phyloP scores from a whole-genome alignment of 2,113 vertebrate species.

The Clarias magur region DNA sequence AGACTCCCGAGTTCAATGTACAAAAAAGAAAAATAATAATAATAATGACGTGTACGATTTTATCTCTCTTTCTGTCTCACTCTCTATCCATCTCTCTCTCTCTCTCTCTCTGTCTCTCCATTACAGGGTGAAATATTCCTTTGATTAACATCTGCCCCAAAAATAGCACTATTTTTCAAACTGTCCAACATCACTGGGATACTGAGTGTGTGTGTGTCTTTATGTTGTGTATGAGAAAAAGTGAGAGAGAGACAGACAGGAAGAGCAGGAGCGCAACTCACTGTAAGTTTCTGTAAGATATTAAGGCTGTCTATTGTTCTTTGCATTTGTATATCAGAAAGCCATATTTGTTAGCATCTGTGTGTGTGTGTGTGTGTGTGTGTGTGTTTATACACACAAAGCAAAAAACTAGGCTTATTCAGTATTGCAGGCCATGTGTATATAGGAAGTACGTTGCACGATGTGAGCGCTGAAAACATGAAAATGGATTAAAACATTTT shows the following conservation, averaged over 20 bases:
- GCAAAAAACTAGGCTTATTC: neutral
- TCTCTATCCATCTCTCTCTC: neutral
- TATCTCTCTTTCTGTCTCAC: neutral
- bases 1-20: slow-evolving; percentile 18
- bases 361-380: slow-evolving; percentile 1
- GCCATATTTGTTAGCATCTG: slow-evolving; percentile 29
- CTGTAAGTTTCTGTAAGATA: slow-evolving; percentile 18
- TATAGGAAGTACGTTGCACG: neutral
- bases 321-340: slow-evolving; percentile 49
- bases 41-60: neutral
- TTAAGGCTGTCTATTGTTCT: slow-evolving; percentile 16
- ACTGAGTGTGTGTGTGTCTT: slow-evolving; percentile 3
- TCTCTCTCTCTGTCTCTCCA: slow-evolving; percentile 11
- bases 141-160: slow-evolving; percentile 6
- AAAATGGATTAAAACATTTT: neutral
- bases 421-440: neutral
- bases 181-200: neutral
- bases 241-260: neutral
- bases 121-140: slow-evolving; percentile 10
- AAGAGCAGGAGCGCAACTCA: neutral
- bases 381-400: neutral
- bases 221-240: neutral
- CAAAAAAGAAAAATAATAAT: neutral
- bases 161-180: slow-evolving; percentile 45
- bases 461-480: neutral